Percentiles rank a stretch among this genome's conserved stretches.
Conservation (phyloP, 2,797 vertebrate genomes). For the Urophycis tenuis region DNA sequence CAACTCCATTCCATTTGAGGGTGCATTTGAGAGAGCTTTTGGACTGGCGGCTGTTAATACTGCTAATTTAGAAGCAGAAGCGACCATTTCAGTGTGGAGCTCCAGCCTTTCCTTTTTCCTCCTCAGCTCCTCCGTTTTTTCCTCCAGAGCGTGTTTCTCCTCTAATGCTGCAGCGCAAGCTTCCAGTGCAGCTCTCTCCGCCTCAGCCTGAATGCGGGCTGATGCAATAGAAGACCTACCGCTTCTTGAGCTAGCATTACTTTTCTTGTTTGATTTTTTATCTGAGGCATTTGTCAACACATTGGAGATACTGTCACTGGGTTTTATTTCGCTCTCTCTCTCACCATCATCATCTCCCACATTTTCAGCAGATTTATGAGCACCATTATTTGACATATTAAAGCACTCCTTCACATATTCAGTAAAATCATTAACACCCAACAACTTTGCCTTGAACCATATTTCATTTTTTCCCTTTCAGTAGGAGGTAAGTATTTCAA, state of each 20-base stretch:
- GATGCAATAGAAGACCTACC: neutral
- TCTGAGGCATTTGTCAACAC: neutral
- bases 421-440: neutral
- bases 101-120: slow-evolving; percentile 14
- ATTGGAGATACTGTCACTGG: too few species aligned
- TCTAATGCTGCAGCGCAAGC: neutral
- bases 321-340: too few species aligned
- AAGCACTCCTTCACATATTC: neutral
- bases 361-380: neutral
- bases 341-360: neutral
- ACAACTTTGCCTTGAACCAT: neutral
- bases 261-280: neutral
- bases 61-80: slow-evolving; percentile 3
- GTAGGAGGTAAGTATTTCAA: neutral
- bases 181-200: slow-evolving; percentile 7
- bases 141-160: neutral
- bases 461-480: neutral
- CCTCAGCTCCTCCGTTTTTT: neutral
- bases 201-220: neutral
- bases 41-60: neutral
- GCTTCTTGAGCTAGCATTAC: neutral
- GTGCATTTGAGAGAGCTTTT: too few species aligned
- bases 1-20: neutral
- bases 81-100: neutral
- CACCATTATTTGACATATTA: neutral